Evolutionary conservation across 2,888 invertebrate genomes (phyloP).

Genomic region (Oasisia sp.): DNA sequence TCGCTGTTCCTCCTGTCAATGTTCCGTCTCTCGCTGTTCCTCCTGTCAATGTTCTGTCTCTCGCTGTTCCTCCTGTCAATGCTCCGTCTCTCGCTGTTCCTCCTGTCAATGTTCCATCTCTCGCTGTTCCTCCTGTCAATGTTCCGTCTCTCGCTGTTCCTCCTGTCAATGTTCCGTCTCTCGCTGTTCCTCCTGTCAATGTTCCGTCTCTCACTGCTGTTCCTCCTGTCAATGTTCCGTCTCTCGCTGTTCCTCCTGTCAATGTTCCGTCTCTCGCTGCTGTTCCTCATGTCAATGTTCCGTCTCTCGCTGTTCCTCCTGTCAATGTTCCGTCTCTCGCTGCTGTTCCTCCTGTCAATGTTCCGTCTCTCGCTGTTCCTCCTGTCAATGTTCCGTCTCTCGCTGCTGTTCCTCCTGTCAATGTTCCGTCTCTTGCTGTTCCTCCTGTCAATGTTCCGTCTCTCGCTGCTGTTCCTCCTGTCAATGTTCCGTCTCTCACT

Average conservation of each 20-base stretch:
- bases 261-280: no score
- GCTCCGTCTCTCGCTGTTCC: not conserved
- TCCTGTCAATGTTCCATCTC: no score
- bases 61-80: not conserved
- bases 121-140: not conserved
- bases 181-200: no score
- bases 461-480: not conserved
- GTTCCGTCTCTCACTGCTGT: no score
- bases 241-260: no score
- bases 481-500: not conserved
- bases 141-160: not conserved
- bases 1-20: not conserved
- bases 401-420: conserved; percentile 1
- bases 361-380: not conserved
- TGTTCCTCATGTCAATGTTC: not conserved
- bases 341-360: conserved; percentile 2
- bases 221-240: not conserved
- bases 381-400: no score
- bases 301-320: not conserved
- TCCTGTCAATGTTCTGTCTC: not conserved
- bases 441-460: no score
- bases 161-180: not conserved
- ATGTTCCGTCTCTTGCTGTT: not conserved
- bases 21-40: not conserved
- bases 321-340: no score